Conservation (phyloP, 1,140 invertebrate species). For the Rhynchophorus ferrugineus region DNA sequence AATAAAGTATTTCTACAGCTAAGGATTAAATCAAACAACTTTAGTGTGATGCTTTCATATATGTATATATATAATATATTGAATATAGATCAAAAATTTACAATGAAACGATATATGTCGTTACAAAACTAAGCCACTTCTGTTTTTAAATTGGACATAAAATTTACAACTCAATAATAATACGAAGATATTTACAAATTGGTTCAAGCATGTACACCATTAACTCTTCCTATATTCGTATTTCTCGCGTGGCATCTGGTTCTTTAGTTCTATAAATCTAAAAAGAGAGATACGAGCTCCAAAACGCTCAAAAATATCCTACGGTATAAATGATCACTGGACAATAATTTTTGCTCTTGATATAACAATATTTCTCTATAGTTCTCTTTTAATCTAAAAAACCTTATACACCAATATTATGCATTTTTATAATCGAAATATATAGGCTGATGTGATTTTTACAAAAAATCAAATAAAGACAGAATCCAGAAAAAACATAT, state of each 20-base stretch:
- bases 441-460: too few relatives aligned
- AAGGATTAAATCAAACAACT: constrained; percentile 14
- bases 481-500: too few relatives aligned
- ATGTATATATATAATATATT: constrained; percentile 24
- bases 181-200: constrained; percentile 17
- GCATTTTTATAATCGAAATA: too few relatives aligned
- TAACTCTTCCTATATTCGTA: constrained; percentile 11
- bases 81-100: constrained; percentile 24
- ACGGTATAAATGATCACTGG: constrained; percentile 19
- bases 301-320: constrained; percentile 13
- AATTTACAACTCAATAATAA: constrained; percentile 21
- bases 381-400: too few relatives aligned
- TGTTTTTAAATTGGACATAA: constrained; percentile 16
- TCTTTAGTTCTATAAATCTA: constrained; percentile 11
- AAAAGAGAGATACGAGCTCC: constrained; percentile 12
- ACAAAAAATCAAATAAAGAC: too few relatives aligned
- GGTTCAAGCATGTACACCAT: constrained; percentile 16
- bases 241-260: constrained; percentile 15
- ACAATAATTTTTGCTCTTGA: constrained; percentile 5
- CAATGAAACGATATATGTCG: constrained; percentile 22
- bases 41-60: constrained; percentile 19
- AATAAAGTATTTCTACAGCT: too few relatives aligned
- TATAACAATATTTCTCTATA: neutral
- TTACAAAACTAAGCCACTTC: constrained; percentile 25
- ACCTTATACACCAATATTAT: too few relatives aligned